Evolutionary conservation across 2,113 vertebrate species (phyloP).

Genomic region (Sylvia atricapilla): DNA sequence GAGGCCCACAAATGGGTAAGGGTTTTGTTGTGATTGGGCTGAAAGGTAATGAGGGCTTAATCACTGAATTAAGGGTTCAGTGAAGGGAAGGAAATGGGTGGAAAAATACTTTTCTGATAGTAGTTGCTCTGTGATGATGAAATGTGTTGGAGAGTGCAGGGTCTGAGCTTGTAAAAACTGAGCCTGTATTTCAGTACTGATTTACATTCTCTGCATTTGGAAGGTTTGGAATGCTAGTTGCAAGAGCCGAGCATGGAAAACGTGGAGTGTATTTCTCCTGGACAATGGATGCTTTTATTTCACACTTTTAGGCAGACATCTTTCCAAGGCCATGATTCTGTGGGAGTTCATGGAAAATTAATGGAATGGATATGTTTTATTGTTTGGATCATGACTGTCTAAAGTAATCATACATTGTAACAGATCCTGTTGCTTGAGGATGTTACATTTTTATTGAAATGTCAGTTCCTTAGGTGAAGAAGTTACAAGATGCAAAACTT

Average conservation of each 20-base stretch:
- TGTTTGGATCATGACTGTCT: background rate
- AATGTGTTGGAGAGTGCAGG: background rate
- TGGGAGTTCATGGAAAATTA: background rate
- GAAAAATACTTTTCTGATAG: background rate
- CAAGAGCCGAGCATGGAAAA: background rate
- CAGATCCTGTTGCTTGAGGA: background rate
- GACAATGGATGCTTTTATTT: background rate
- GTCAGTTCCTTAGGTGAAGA: background rate
- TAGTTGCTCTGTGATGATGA: background rate
- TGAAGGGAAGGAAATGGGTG: background rate
- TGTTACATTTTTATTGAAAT: background rate
- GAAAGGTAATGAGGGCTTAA: background rate
- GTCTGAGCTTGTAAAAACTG: background rate
- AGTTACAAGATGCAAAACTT: background rate
- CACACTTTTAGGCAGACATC: background rate
- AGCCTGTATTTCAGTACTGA: background rate
- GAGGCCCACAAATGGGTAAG: background rate
- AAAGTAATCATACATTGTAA: background rate
- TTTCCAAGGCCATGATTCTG: background rate
- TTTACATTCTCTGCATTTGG: background rate
- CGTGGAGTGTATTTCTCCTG: background rate
- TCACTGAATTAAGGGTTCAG: background rate
- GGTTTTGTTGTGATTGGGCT: background rate
- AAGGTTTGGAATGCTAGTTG: background rate
- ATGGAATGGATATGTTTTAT: background rate